Conservation (phyloP, 2,888 invertebrate species). For the Drosophila mayaguana region DNA sequence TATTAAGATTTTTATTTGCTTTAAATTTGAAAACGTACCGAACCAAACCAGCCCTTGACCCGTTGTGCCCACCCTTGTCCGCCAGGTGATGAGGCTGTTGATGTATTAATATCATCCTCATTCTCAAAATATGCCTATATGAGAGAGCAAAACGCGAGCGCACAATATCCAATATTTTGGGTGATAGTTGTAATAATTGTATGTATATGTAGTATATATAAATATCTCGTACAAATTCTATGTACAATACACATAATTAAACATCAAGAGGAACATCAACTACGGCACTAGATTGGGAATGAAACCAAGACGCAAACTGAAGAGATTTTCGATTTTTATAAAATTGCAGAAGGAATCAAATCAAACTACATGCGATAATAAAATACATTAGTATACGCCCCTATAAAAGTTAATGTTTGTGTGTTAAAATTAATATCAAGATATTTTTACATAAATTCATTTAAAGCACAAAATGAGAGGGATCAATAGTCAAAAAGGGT, state of each 20-base stretch:
- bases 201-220: slow-evolving; percentile 48
- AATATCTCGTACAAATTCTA: slow-evolving; percentile 25
- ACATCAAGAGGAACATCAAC: slow-evolving; percentile 35
- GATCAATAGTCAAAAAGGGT: not conserved
- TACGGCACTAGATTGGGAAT: slow-evolving; percentile 45
- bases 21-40: slow-evolving; percentile 87
- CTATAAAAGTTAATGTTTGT: slow-evolving; percentile 2
- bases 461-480: not conserved
- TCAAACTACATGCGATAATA: slow-evolving; percentile 10
- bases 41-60: slow-evolving; percentile 90
- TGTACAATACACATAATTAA: slow-evolving; percentile 36
- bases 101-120: slow-evolving; percentile 85
- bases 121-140: slow-evolving; percentile 85
- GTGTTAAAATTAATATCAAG: not conserved
- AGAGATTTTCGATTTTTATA: not conserved
- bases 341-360: not conserved
- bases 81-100: slow-evolving; percentile 85
- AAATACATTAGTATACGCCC: slow-evolving; percentile 4
- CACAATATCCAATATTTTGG: slow-evolving; percentile 68
- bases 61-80: slow-evolving; percentile 90
- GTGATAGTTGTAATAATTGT: slow-evolving; percentile 51
- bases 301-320: slow-evolving; percentile 35
- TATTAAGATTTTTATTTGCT: slow-evolving; percentile 48
- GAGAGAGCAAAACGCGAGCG: slow-evolving; percentile 77
- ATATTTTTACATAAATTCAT: not conserved